Percentiles rank a stretch among this genome's conserved stretches.
Evolutionary conservation across 2,797 vertebrate genomes (phyloP).

Genomic region (Pteropus rufus): DNA sequence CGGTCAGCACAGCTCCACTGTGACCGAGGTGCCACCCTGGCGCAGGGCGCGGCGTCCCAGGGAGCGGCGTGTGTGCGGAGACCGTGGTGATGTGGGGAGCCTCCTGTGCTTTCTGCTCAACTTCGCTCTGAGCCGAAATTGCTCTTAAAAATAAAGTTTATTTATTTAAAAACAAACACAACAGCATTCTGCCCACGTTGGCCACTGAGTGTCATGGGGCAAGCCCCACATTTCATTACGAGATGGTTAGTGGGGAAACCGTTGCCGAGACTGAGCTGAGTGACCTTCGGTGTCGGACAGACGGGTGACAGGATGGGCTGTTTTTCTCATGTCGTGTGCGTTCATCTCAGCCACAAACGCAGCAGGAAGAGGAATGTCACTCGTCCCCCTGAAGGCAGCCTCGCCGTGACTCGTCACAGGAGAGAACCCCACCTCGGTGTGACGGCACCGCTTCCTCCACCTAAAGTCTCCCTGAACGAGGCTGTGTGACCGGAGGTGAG

Average conservation of each 20-base stretch:
- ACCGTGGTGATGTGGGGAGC: too few relatives aligned
- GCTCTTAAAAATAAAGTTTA: not conserved
- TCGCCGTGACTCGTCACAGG: not conserved
- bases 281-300: not conserved
- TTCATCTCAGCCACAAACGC: not conserved
- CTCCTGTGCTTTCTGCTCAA: not conserved
- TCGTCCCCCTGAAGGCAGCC: not conserved
- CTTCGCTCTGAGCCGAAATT: not conserved
- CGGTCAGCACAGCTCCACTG: too few relatives aligned
- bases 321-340: not conserved
- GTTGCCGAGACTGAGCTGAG: not conserved
- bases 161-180: not conserved
- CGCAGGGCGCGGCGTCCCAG: too few relatives aligned
- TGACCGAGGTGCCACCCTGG: too few relatives aligned
- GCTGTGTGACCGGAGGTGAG: too few relatives aligned
- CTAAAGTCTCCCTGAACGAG: not conserved
- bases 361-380: not conserved
- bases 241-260: not conserved
- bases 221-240: not conserved
- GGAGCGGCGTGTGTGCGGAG: not conserved
- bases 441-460: too few relatives aligned
- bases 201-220: not conserved
- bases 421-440: not conserved
- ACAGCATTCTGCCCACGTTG: not conserved
- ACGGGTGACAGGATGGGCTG: not conserved